Evolutionary conservation across 1,140 invertebrate species (phyloP).

Genomic region (Cryptotermes secundus): DNA sequence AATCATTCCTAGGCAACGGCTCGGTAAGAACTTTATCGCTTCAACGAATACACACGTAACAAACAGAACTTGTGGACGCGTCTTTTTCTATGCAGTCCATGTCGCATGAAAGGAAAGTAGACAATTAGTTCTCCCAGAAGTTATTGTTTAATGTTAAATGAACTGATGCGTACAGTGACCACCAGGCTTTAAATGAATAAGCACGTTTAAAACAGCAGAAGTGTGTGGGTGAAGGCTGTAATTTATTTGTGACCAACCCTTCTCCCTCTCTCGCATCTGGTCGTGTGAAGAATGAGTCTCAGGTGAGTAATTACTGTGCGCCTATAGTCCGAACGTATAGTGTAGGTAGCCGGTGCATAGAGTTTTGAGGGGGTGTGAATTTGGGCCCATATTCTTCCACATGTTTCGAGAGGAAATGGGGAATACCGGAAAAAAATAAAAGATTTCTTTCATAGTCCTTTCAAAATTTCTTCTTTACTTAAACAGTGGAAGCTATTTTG

Average conservation of each 20-base stretch:
- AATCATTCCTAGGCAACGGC: too few relatives aligned
- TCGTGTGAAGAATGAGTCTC: slow-evolving; percentile 5
- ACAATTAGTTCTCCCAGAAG: too few relatives aligned
- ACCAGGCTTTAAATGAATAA: too few relatives aligned
- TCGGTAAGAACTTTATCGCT: too few relatives aligned
- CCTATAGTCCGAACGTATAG: not conserved
- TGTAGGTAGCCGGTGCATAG: not conserved
- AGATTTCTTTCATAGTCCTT: not conserved
- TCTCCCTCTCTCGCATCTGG: not conserved
- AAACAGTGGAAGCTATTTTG: not conserved
- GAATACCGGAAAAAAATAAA: not conserved
- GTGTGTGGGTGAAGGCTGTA: too few relatives aligned
- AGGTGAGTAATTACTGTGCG: not conserved
- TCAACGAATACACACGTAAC: too few relatives aligned
- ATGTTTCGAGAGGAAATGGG: not conserved
- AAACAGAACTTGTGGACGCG: too few relatives aligned
- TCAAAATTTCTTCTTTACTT: not conserved
- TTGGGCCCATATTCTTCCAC: not conserved
- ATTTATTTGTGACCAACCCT: not conserved
- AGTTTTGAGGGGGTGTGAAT: not conserved
- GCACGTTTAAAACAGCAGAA: too few relatives aligned
- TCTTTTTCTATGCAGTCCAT: too few relatives aligned
- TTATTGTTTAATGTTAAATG: too few relatives aligned
- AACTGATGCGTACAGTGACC: too few relatives aligned
- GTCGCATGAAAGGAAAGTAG: too few relatives aligned